Percentiles rank a stretch among this genome's conserved stretches.
Conservation (phyloP, 2,888 invertebrate genomes). For the Drosophila nr. perissopoda region DNA sequence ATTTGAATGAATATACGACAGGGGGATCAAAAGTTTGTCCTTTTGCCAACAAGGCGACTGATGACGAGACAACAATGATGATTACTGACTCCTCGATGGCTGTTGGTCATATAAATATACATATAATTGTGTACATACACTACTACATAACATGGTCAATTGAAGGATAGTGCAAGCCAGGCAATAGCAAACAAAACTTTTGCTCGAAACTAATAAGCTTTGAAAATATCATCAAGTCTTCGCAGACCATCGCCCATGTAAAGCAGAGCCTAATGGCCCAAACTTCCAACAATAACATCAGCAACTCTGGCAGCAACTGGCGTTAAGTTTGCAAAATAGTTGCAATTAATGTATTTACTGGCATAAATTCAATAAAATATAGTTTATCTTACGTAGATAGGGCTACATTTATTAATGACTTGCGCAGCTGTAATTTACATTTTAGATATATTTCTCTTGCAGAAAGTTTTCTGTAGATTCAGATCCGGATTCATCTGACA, state of each 20-base stretch:
- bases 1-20: slow-evolving; percentile 59
- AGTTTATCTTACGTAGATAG: not conserved
- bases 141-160: not conserved
- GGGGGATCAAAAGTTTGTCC: slow-evolving; percentile 62
- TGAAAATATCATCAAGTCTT: slow-evolving; percentile 56
- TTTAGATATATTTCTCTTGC: not conserved
- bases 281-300: slow-evolving; percentile 47
- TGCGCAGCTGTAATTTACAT: not conserved
- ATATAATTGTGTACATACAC: not conserved
- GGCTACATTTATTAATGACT: slow-evolving; percentile 4
- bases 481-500: not conserved
- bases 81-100: slow-evolving; percentile 53
- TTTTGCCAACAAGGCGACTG: slow-evolving; percentile 43
- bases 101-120: slow-evolving; percentile 20
- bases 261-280: slow-evolving; percentile 43
- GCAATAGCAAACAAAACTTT: slow-evolving; percentile 52
- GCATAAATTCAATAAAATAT: slow-evolving; percentile 25
- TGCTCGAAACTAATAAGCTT: slow-evolving; percentile 67
- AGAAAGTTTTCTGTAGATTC: not conserved
- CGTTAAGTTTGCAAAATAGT: slow-evolving; percentile 5
- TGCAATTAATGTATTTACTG: slow-evolving; percentile 25
- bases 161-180: slow-evolving; percentile 33
- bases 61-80: slow-evolving; percentile 58
- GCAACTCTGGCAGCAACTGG: slow-evolving; percentile 15
- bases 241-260: slow-evolving; percentile 32